phyloP scores from a whole-genome alignment of 1,140 invertebrate species.

The Drosophila bifasciata region DNA sequence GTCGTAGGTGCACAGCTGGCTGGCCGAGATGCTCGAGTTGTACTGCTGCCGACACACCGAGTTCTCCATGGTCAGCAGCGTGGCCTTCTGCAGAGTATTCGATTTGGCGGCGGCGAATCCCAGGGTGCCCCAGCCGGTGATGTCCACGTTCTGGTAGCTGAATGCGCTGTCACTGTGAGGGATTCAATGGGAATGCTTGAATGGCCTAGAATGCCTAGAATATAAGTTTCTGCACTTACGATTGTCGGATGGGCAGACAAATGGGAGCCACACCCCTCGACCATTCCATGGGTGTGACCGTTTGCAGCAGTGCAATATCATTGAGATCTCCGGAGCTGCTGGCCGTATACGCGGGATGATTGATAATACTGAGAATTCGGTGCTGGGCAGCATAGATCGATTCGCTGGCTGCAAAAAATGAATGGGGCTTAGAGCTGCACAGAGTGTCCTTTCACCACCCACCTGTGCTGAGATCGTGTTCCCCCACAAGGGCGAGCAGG shows the following conservation, averaged over 20 bases:
- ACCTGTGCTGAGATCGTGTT: slow-evolving; percentile 67
- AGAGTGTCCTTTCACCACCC: slow-evolving; percentile 23
- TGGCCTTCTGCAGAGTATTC: slow-evolving; percentile 69
- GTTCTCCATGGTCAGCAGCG: slow-evolving; percentile 61
- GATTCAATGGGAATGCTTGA: background rate
- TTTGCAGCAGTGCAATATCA: slow-evolving; percentile 69
- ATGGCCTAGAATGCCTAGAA: background rate
- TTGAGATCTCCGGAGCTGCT: slow-evolving; percentile 40
- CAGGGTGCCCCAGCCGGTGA: slow-evolving; percentile 74
- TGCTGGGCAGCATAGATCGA: slow-evolving; percentile 62
- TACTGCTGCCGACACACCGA: slow-evolving; percentile 37
- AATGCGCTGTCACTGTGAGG: slow-evolving; percentile 33
- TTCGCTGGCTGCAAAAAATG: slow-evolving; percentile 39
- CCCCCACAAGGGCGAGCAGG: slow-evolving; percentile 58
- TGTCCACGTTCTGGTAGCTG: slow-evolving; percentile 54
- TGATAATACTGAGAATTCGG: slow-evolving; percentile 56
- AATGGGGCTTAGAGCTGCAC: too few species aligned
- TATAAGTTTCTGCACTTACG: slow-evolving; percentile 41
- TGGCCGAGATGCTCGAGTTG: slow-evolving; percentile 46
- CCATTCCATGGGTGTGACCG: slow-evolving; percentile 53
- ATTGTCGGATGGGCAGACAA: slow-evolving; percentile 65
- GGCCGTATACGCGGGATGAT: slow-evolving; percentile 61
- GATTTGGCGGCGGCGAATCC: slow-evolving; percentile 67
- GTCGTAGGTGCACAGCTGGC: slow-evolving; percentile 75
- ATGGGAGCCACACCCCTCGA: slow-evolving; percentile 74